Evolutionary conservation across 2,888 invertebrate genomes (phyloP), one percentile per base, ranked within the genome.

Genomic region (Drosophila mimetica): DNA sequence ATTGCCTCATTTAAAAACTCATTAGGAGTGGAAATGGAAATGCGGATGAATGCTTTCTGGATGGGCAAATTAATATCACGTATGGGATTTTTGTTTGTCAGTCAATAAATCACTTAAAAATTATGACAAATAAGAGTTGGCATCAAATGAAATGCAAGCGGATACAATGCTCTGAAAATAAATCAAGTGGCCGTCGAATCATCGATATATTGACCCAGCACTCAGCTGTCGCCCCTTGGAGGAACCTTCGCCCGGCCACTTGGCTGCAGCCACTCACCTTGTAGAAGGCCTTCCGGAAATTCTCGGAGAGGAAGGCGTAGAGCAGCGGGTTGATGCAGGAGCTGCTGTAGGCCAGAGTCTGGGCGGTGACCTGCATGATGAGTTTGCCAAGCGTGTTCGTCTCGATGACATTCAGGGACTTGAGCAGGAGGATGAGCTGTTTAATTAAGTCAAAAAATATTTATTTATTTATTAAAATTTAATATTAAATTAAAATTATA

Each of bases 311-410:
- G 92, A 98, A 97, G 0, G 98, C 98, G 92, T 98, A 98, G 51
- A 98, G 94, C 75, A 98, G 94, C 0, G 98, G 98, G 92, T 98
- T 98, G 84, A 98, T 95, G 90, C 98, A 98, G 89, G 96, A 96
- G 93, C 98, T 98, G 93, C 96, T 96, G 92, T 98, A 98, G 5
- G 98, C 98, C 66, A 96, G 92, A 22, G 96, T 95, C 81, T 96
- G 96, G 1, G 95, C 94, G 50, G 94, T 93, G 74, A 96, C 95
- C 92, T 96, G 96, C 22, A 95, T 92, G 70, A 95, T 93, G 85
- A 96, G 94, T 51, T 94, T 94, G 57, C 85, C 72, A 63, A 89
- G 81, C 50, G 80, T 83, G 28, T 78, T 66, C 16, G 84, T 92
- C 94, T 78, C 74, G 54, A 87, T 96, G 34, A 93, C 88, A 64